Percentiles rank a stretch among this genome's conserved stretches.
phyloP scores from a whole-genome alignment of 2,797 vertebrate species.

The Anabas testudineus region DNA sequence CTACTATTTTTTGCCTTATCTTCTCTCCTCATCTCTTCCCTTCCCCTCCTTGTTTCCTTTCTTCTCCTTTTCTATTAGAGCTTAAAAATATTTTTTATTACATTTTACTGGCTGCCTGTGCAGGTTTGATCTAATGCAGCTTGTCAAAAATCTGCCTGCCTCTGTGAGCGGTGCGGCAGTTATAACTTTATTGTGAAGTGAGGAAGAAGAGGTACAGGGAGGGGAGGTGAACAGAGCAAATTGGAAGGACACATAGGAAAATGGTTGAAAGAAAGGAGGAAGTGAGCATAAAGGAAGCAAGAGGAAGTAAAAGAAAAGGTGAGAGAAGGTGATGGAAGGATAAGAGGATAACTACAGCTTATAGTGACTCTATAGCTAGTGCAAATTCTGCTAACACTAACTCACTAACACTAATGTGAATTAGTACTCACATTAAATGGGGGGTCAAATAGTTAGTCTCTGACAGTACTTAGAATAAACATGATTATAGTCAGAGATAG shows the following conservation, averaged over 20 bases:
- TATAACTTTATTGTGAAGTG: slow-evolving; percentile 23
- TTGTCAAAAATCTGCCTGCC: slow-evolving; percentile 33
- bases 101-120: slow-evolving; percentile 9
- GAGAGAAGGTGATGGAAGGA: too few relatives aligned
- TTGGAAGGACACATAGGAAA: neutral
- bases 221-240: neutral
- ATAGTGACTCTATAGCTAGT: too few relatives aligned
- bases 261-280: too few relatives aligned
- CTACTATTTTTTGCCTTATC: neutral
- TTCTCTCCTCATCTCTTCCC: neutral
- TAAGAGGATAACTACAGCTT: too few relatives aligned
- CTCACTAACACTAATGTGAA: too few relatives aligned
- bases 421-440: too few relatives aligned
- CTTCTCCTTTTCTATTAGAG: neutral
- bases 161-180: slow-evolving; percentile 25
- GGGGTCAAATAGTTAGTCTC: too few relatives aligned
- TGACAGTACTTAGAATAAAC: too few relatives aligned
- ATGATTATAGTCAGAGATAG: too few relatives aligned
- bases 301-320: too few relatives aligned
- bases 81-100: slow-evolving; percentile 11
- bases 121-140: slow-evolving; percentile 51
- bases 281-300: too few relatives aligned
- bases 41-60: neutral
- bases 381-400: too few relatives aligned
- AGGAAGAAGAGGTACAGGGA: neutral